Base-by-base conservation (phyloP, 1,140 invertebrate genomes). In the Drosophila pachea region DNA sequence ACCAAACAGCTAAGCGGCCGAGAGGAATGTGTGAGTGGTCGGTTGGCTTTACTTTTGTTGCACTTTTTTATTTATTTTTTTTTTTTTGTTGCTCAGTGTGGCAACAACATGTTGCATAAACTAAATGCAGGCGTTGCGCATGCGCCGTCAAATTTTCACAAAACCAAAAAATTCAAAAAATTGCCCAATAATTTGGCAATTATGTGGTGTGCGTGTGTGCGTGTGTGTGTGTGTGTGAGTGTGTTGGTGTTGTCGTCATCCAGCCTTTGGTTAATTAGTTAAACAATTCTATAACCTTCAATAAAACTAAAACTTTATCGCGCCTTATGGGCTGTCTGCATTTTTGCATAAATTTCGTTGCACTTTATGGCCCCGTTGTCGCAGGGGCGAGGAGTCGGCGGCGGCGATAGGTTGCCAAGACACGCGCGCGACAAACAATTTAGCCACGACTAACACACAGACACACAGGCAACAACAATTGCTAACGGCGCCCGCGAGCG, bases 361-460 rank as follows among this genome's bases (percentile, higher is more conserved):
- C 58, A 54, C 58, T 61, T 59, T 7, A 67, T 42, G 52, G 36
- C 31, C 56, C 22, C n/a, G n/a, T n/a, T n/a, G 49, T 49, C 35
- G 11, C 29, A 0, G 31, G 6, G n/a, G 16, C 14, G 12, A 9
- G 40, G 29, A 36, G 35, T 16, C 8, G 12, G 7, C 7, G 50
- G 31, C 16, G 35, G 16, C 14, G 52, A 5, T 54, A 2, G 38
- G 38, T 42, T 55, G 29, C 29, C 29, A 36, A 77, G 64, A 65
- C 63, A 29, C 63, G 76, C 76, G 76, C 76, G 76, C 72, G 76
- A 78, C 76, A 76, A 72, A 64, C 76, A 65, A 68, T 62, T 62
- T 68, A 12, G 29, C 49, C 52, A 22, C 53, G 45, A 50, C 42
- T 12, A 38, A 38, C 8, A 38, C 36, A 12, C 40, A 5, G 0